Conservation (phyloP, 2,888 invertebrate species). For the Rugalucina vietnamica region DNA sequence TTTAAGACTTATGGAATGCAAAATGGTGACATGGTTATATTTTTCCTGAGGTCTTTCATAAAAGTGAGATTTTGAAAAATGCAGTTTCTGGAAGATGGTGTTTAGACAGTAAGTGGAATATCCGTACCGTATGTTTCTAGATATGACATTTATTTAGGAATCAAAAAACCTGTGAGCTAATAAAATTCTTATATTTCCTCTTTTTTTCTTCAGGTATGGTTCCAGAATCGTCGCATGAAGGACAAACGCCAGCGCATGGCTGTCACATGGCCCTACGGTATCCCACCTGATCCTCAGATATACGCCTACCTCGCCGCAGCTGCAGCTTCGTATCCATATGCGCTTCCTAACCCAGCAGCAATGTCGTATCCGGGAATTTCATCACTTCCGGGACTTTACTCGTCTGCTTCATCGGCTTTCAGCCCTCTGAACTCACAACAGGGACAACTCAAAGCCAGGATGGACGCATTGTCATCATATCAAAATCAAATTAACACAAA, state of each 20-base stretch:
- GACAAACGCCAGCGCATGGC: slow-evolving; percentile 98
- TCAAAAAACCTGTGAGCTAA: too few species aligned
- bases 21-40: too few species aligned
- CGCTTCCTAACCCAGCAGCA: slow-evolving; percentile 64
- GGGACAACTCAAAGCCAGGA: slow-evolving; percentile 58
- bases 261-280: slow-evolving; percentile 95
- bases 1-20: too few species aligned
- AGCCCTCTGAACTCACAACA: slow-evolving; percentile 61
- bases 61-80: too few species aligned
- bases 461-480: slow-evolving; percentile 56
- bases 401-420: slow-evolving; percentile 61
- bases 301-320: slow-evolving; percentile 94
- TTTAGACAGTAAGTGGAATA: too few species aligned
- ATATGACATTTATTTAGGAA: too few species aligned
- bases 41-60: too few species aligned
- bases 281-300: slow-evolving; percentile 93
- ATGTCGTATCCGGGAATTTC: slow-evolving; percentile 62
- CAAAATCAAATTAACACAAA: slow-evolving; percentile 18
- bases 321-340: slow-evolving; percentile 85
- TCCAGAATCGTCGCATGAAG: slow-evolving; percentile 98
- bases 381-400: slow-evolving; percentile 56
- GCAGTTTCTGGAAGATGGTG: too few species aligned
- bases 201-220: slow-evolving; percentile 88
- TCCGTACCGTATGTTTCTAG: too few species aligned
- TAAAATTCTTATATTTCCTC: too few species aligned